phyloP scores from a whole-genome alignment of 2,888 invertebrate species.

The Achlya flavicornis region DNA sequence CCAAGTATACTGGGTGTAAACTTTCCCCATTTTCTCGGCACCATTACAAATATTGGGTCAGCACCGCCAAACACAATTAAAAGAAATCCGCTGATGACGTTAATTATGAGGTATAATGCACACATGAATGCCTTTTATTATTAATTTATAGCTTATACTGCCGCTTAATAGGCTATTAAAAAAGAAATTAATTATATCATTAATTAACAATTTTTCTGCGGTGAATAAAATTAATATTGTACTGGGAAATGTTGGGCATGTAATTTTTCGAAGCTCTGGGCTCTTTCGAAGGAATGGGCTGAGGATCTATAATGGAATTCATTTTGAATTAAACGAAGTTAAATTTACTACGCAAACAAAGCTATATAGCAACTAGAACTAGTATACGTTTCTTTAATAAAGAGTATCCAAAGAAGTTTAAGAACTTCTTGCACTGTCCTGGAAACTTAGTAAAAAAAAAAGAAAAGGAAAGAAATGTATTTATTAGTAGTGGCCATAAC shows the following conservation, averaged over 20 bases:
- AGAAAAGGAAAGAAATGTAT: too few relatives aligned
- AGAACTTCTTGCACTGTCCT: too few relatives aligned
- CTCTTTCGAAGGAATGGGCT: too few relatives aligned
- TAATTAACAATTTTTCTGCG: slow-evolving; percentile 17
- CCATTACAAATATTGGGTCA: slow-evolving; percentile 1
- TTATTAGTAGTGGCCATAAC: too few relatives aligned
- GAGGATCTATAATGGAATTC: too few relatives aligned
- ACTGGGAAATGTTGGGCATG: slow-evolving; percentile 1
- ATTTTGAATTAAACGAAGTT: too few relatives aligned
- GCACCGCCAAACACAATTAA: background rate
- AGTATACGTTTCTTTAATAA: too few relatives aligned
- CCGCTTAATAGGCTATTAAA: slow-evolving; percentile 26
- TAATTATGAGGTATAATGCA: slow-evolving; percentile 26
- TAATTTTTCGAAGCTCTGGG: too few relatives aligned
- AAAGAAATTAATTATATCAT: slow-evolving; percentile 26
- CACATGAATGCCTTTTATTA: slow-evolving; percentile 21
- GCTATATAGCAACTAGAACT: too few relatives aligned
- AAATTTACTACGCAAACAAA: too few relatives aligned
- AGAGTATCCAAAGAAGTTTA: too few relatives aligned
- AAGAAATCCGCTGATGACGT: slow-evolving; percentile 20
- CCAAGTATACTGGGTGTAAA: background rate
- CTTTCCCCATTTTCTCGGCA: background rate
- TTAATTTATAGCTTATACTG: slow-evolving; percentile 29
- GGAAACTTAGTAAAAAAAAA: too few relatives aligned
- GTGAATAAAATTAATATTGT: slow-evolving; percentile 13